Base-by-base conservation (phyloP, 1,140 invertebrate genomes). In the Chironomus tepperi region DNA sequence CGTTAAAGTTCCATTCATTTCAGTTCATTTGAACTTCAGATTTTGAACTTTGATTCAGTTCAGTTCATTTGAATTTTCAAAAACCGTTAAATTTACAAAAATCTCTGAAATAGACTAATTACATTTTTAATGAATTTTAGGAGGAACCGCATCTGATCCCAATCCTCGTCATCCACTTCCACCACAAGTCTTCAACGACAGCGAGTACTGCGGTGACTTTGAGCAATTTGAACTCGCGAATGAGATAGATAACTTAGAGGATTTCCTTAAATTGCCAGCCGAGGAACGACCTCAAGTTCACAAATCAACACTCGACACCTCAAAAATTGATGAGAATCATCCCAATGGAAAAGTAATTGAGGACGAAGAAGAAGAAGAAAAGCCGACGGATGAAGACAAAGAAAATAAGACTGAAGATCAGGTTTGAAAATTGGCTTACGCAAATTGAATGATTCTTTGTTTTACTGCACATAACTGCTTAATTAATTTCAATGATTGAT, bases 141-240 rank as follows among this genome's bases (percentile, higher is more conserved):
- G 47, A 12, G 89, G 85, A 73, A 89, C 88, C 67, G 86, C 88
- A 15, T 85, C 87, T 77, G 89, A 89, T 76, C 81, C 83, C 24
- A 84, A 81, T 43, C 85, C 85, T 10, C 79, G 84, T 73, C 84
- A 85, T 77, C 89, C 94, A 24, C 83, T 97, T 77, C 95, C 95
- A 73, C 96, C 96, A 74, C 96, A 98, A 84, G 88, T 98, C 77
- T 98, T 98, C 81, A 95, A 95, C 80, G 94, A 94, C 76, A 90
- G 92, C 42, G 88, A 92, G 76, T 98, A 98, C 80, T 97, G 95
- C 82, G 96, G 96, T 79, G 94, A 97, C 83, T 97, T 95, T 85
- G 93, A 96, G 82, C 91, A 91, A 77, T 97, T 97, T 85, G 92
- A 95, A 83, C 84, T 93, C 80, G 91, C 94, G 57, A 93, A 96